Conservation (phyloP, 1,140 invertebrate genomes). For the Drosophila parvula region DNA sequence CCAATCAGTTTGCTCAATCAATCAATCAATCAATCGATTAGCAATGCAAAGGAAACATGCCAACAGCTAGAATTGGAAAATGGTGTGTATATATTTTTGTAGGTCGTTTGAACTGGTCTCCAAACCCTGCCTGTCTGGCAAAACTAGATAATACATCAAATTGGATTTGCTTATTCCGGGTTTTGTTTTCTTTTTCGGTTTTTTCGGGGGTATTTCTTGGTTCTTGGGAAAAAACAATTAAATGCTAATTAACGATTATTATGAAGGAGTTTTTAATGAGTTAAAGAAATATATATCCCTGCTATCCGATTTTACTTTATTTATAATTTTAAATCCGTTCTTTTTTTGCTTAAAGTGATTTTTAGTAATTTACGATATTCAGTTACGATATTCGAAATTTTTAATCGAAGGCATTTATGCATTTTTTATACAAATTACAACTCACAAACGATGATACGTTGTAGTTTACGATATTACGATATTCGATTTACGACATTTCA, state of each 20-base stretch:
- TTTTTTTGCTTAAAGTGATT: background rate
- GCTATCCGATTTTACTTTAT: background rate
- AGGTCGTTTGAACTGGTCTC: conserved; percentile 68
- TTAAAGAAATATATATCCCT: background rate
- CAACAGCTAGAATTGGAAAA: conserved; percentile 55
- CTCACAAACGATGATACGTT: no score
- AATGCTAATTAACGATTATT: background rate
- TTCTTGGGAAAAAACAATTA: background rate
- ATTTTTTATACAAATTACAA: no score
- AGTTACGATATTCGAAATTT: background rate
- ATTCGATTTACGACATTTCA: background rate
- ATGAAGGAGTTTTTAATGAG: background rate
- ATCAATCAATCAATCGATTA: conserved; percentile 60
- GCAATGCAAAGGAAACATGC: conserved; percentile 73
- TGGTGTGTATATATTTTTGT: conserved; percentile 45
- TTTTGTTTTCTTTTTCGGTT: background rate
- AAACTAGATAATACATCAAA: conserved; percentile 9
- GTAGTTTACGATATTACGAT: background rate
- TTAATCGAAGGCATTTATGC: no score
- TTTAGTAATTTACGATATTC: conserved; percentile 2
- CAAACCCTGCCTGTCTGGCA: conserved; percentile 42
- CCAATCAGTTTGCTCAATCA: conserved; percentile 50
- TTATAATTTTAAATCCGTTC: background rate
- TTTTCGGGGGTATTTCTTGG: background rate
- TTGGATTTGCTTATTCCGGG: background rate